These are phyloP conservation scores for Onychostoma macrolepis DNA, from an alignment of 2,113 vertebrate species.

Conservation along the genomic window DNA sequence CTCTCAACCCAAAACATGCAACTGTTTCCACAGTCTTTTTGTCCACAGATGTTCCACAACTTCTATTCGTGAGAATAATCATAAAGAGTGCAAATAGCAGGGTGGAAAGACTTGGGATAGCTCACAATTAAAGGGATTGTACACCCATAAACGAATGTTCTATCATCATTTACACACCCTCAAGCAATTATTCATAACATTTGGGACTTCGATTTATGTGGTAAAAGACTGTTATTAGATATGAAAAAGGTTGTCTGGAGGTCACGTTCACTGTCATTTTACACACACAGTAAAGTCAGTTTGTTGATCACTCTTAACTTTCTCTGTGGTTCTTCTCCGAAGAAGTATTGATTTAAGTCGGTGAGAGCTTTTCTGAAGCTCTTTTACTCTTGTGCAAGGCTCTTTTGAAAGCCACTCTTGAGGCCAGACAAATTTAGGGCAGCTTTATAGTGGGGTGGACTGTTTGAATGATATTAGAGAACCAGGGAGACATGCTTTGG, in stretches of 20 bases:
- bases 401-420: constrained; percentile 12
- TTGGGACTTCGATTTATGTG: neutral
- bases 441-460: neutral
- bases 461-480: neutral
- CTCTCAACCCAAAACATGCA: neutral
- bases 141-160: neutral
- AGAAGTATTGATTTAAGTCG: constrained; percentile 22
- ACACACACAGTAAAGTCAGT: neutral
- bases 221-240: neutral
- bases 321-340: neutral
- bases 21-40: constrained; percentile 19
- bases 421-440: constrained; percentile 16
- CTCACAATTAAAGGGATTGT: neutral
- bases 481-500: neutral
- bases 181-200: neutral
- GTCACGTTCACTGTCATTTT: neutral
- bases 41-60: neutral
- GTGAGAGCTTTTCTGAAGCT: constrained; percentile 22
- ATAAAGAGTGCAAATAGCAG: constrained; percentile 29
- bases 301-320: neutral
- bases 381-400: constrained; percentile 11
- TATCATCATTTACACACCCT: neutral
- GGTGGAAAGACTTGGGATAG: constrained; percentile 2
- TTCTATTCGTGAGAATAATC: constrained; percentile 15
- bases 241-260: neutral